Conservation (phyloP, 1,140 invertebrate species). For the Xylocopa sonorina region DNA sequence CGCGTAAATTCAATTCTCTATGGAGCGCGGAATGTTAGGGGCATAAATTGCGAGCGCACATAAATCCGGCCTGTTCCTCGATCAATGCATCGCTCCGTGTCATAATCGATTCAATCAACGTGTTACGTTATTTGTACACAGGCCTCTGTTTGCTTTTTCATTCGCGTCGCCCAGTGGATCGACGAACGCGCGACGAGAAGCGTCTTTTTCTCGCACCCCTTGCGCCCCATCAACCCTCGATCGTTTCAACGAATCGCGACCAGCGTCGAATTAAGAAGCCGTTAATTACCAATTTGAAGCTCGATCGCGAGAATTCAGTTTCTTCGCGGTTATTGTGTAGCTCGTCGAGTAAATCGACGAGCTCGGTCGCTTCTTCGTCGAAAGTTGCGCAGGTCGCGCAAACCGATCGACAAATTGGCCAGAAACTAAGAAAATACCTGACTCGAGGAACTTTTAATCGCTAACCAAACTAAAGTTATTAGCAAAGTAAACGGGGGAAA, state of each 20-base stretch:
- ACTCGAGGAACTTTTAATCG: slow-evolving; percentile 2
- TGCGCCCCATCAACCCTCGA: too few species aligned
- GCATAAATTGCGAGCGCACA: background rate
- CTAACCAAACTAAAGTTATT: background rate
- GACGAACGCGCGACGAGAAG: too few species aligned
- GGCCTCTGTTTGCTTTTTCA: background rate
- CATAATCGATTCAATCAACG: too few species aligned
- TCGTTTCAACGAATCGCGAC: background rate
- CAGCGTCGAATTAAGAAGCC: too few species aligned
- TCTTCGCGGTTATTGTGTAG: too few species aligned
- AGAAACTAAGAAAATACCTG: background rate
- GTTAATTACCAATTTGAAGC: too few species aligned
- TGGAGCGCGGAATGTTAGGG: background rate
- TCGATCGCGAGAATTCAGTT: too few species aligned
- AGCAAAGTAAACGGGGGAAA: background rate
- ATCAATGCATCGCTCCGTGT: background rate
- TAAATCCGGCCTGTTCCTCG: background rate
- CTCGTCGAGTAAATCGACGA: background rate
- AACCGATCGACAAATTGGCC: background rate
- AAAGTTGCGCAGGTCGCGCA: background rate
- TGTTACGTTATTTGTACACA: background rate
- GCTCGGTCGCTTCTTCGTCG: background rate
- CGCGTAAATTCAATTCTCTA: background rate
- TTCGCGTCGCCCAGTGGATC: too few species aligned
- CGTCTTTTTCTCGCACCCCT: too few species aligned